Evolutionary conservation across 1,140 invertebrate species (phyloP).

Genomic region (Drosophila persimilis): DNA sequence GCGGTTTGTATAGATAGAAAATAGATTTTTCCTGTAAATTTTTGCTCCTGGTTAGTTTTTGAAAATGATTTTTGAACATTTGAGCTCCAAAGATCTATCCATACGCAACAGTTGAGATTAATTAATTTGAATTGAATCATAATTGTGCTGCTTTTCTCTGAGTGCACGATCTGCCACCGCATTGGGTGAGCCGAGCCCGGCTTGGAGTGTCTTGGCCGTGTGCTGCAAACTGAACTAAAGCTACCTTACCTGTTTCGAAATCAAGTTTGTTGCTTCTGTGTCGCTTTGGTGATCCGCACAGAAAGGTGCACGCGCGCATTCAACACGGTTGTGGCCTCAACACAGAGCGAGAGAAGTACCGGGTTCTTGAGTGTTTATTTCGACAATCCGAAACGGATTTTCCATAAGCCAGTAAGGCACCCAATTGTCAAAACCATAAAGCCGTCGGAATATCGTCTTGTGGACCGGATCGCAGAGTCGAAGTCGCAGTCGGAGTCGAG

Average conservation of each 20-base stretch:
- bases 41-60: too few species aligned
- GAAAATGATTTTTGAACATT: too few species aligned
- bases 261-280: constrained; percentile 80
- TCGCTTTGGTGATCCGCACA: constrained; percentile 78
- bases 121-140: too few species aligned
- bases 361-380: constrained; percentile 41
- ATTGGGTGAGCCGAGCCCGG: constrained; percentile 55
- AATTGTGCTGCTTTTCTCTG: constrained; percentile 4
- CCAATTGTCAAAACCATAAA: constrained; percentile 25
- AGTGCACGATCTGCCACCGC: constrained; percentile 53
- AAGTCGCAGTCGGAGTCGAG: neutral
- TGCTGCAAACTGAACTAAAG: constrained; percentile 73
- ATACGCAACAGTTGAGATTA: too few species aligned
- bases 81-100: too few species aligned
- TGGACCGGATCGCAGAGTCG: neutral
- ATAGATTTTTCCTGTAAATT: too few species aligned
- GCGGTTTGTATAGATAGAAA: too few species aligned
- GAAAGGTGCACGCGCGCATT: constrained; percentile 80
- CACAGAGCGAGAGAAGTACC: constrained; percentile 21
- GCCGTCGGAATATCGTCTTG: constrained; percentile 56
- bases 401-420: constrained; percentile 45
- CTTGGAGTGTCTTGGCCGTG: constrained; percentile 34
- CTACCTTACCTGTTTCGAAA: constrained; percentile 79
- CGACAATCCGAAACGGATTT: constrained; percentile 59
- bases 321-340: constrained; percentile 70